phyloP scores from a whole-genome alignment of 2,113 vertebrate genomes.

The Lasiurus borealis region DNA sequence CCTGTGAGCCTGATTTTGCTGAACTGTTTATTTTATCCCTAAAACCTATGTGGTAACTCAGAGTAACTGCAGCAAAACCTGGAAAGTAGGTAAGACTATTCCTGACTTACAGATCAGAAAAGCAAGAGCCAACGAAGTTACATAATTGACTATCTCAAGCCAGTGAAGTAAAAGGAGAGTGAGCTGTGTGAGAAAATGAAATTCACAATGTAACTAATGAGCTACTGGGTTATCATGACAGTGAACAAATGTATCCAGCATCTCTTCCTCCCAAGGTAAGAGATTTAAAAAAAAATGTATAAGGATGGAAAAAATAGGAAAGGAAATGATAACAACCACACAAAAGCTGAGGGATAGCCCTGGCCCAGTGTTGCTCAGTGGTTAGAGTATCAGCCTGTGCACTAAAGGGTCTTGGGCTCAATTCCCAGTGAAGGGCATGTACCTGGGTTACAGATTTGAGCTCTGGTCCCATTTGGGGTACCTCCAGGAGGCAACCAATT shows the following conservation, averaged over 20 bases:
- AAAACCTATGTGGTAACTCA: neutral
- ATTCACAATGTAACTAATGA: constrained; percentile 20
- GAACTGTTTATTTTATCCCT: neutral
- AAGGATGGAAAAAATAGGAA: neutral
- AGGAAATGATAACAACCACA: accelerated
- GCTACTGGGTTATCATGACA: neutral
- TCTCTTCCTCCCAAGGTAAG: neutral
- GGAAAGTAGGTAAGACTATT: neutral
- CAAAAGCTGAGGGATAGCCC: neutral
- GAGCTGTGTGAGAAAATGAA: neutral
- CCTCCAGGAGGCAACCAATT: too few relatives aligned
- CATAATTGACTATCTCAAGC: neutral
- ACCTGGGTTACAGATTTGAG: too few relatives aligned
- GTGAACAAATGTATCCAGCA: neutral
- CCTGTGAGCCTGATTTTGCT: neutral
- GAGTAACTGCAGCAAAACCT: neutral
- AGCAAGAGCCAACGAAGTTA: neutral
- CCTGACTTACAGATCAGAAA: neutral
- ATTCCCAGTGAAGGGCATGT: too few relatives aligned
- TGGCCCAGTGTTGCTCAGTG: too few relatives aligned
- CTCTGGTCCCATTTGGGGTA: too few relatives aligned
- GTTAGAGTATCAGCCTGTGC: too few relatives aligned
- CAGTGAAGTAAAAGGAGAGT: neutral
- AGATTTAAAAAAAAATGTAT: neutral
- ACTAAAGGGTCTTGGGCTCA: too few relatives aligned